Evolutionary conservation across 2,888 invertebrate species (phyloP).

Genomic region (Standfussiana lucernea): DNA sequence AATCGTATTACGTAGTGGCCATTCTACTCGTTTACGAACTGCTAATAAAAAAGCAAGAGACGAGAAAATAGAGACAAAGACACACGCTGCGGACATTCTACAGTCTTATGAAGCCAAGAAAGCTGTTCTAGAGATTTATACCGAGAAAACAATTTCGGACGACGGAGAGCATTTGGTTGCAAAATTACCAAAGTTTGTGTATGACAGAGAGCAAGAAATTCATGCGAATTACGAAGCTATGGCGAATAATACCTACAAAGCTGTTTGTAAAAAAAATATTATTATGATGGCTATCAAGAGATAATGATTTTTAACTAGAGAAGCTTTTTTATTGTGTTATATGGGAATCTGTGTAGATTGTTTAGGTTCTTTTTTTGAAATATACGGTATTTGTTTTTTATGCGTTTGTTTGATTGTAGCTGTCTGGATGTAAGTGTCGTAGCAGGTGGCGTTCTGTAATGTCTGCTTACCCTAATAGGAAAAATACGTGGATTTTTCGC

Average conservation of each 20-base stretch:
- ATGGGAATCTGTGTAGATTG: constrained; percentile 54
- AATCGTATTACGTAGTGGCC: constrained; percentile 63
- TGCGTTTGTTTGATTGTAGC: constrained; percentile 7
- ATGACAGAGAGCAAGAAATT: constrained; percentile 73
- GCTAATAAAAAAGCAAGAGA: constrained; percentile 32
- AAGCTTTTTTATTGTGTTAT: constrained; percentile 37
- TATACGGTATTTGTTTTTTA: constrained; percentile 49
- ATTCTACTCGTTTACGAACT: not conserved
- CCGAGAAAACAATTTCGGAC: constrained; percentile 73
- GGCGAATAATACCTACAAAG: constrained; percentile 61
- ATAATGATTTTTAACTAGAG: constrained; percentile 44
- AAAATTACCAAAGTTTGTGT: constrained; percentile 82
- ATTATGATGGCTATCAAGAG: constrained; percentile 72
- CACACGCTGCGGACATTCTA: constrained; percentile 74
- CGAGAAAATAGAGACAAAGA: constrained; percentile 16
- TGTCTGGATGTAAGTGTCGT: not conserved
- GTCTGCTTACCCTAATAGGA: not conserved
- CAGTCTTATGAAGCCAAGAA: constrained; percentile 84
- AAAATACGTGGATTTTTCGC: no score
- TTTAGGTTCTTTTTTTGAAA: constrained; percentile 48
- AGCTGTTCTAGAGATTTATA: constrained; percentile 84
- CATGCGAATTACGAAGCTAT: constrained; percentile 68
- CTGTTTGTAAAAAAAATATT: constrained; percentile 69
- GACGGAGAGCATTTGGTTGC: constrained; percentile 77
- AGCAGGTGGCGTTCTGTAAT: not conserved